Evolutionary conservation across 2,888 invertebrate species (phyloP).

Genomic region (Hemaris fuciformis): DNA sequence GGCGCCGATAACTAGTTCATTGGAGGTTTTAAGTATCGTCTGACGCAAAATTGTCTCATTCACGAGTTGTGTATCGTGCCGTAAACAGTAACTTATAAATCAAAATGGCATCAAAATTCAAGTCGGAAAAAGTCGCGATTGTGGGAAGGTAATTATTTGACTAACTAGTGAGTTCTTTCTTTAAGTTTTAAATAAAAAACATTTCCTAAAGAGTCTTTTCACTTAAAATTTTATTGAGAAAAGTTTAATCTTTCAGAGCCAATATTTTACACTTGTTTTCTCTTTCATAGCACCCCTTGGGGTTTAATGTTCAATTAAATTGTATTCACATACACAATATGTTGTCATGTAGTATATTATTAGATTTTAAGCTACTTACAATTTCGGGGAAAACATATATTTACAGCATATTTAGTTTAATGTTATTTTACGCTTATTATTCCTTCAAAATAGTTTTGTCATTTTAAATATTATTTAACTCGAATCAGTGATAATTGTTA

Average conservation of each 20-base stretch:
- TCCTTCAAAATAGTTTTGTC: background rate
- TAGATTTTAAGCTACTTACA: too few relatives aligned
- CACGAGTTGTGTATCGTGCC: slow-evolving; percentile 32
- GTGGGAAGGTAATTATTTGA: slow-evolving; percentile 84
- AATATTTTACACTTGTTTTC: too few relatives aligned
- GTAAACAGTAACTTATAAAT: slow-evolving; percentile 29
- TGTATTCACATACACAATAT: too few relatives aligned
- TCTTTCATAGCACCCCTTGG: too few relatives aligned
- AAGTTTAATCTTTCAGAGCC: too few relatives aligned
- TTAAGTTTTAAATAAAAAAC: background rate
- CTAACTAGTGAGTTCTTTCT: background rate
- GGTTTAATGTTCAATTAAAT: too few relatives aligned
- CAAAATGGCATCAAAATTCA: slow-evolving; percentile 61
- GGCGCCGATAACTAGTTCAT: slow-evolving; percentile 41
- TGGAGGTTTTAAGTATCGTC: slow-evolving; percentile 36
- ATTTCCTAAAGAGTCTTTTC: too few relatives aligned
- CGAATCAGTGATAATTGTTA: background rate
- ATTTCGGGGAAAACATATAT: too few relatives aligned
- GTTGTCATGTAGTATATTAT: too few relatives aligned
- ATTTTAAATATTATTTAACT: background rate
- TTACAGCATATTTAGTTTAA: too few relatives aligned
- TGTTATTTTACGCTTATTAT: too few relatives aligned
- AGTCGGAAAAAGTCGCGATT: slow-evolving; percentile 87
- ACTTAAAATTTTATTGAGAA: too few relatives aligned
- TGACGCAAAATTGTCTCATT: slow-evolving; percentile 40